Evolutionary conservation across 2,797 vertebrate genomes (phyloP).

Genomic region (Pristis pectinata): DNA sequence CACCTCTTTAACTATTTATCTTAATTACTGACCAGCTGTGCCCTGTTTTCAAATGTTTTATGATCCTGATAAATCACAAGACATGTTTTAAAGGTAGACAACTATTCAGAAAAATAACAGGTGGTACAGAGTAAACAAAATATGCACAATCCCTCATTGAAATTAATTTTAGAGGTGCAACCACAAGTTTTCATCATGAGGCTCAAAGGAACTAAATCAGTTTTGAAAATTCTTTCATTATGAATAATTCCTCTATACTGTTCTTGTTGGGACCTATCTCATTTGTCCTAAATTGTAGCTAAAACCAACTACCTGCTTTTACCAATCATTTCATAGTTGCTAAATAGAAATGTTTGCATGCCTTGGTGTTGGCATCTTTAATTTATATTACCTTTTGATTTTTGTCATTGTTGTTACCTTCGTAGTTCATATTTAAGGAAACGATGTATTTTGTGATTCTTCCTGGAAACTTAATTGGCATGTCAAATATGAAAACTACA

Average conservation of each 20-base stretch:
- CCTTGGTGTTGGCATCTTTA: neutral
- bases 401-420: neutral
- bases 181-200: neutral
- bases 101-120: neutral
- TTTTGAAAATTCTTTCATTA: neutral
- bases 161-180: neutral
- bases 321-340: neutral
- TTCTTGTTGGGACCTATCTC: neutral
- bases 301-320: neutral
- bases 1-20: neutral
- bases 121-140: neutral
- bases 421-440: neutral
- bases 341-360: neutral
- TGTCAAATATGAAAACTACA: neutral
- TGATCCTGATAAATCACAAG: neutral
- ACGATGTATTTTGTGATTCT: neutral
- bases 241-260: neutral
- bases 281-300: neutral
- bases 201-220: neutral
- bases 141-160: neutral
- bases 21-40: neutral
- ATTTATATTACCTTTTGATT: neutral
- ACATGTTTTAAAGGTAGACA: neutral
- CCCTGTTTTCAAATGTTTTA: neutral
- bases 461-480: neutral